Evolutionary conservation across 2,113 vertebrate genomes (phyloP).

Genomic region (Onychorhynchus coronatus): DNA sequence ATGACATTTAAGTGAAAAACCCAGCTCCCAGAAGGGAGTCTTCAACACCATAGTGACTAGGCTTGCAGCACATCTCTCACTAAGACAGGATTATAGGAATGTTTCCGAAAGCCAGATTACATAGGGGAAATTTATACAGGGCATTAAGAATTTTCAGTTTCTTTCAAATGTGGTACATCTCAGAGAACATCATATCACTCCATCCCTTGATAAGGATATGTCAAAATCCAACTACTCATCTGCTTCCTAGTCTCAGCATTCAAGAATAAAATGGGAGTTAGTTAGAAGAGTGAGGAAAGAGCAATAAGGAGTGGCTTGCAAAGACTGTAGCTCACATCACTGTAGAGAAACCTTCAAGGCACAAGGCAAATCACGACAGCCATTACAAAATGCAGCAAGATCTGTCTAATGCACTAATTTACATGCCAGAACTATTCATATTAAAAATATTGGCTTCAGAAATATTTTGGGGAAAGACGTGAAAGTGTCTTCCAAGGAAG

Average conservation of each 20-base stretch:
- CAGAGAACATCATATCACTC: background rate
- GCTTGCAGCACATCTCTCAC: background rate
- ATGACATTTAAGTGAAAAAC: background rate
- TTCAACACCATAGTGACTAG: background rate
- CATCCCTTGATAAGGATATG: background rate
- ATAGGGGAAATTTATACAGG: background rate
- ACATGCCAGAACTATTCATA: background rate
- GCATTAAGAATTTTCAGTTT: background rate
- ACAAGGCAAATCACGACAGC: background rate
- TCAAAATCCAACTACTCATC: background rate
- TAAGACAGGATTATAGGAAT: background rate
- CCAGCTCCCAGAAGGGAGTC: background rate
- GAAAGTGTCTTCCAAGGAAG: background rate
- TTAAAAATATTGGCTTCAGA: background rate
- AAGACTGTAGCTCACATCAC: background rate
- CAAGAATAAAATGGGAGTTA: background rate
- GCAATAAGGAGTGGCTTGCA: background rate
- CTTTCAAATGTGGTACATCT: background rate
- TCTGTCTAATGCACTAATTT: background rate
- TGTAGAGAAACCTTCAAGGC: background rate
- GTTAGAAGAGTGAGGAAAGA: background rate
- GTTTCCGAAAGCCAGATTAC: background rate
- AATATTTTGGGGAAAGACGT: background rate
- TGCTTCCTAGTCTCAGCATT: background rate
- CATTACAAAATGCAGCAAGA: background rate